A percentile compares a stretch with the other conserved stretches of the same genome.
These are phyloP conservation scores for Notospermus geniculatus DNA, from an alignment of 1,140 invertebrate species.

Conservation along the genomic window DNA sequence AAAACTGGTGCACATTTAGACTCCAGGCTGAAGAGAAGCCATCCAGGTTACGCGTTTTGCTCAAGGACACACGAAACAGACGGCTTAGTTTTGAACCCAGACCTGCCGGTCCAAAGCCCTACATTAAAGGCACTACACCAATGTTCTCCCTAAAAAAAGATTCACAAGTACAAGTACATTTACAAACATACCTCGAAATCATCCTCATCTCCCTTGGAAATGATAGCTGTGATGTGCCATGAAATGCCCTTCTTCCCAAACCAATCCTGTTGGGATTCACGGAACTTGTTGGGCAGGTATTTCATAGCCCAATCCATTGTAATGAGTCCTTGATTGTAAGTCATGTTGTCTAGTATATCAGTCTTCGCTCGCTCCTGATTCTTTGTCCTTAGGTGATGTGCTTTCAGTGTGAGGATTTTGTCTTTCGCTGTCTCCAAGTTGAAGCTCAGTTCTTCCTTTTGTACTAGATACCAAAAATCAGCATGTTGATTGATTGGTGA, in stretches of 20 bases:
- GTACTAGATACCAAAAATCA: no score
- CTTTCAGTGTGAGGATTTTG: neutral
- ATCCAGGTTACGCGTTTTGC: no score
- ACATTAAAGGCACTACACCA: no score
- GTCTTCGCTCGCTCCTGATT: conserved; percentile 3
- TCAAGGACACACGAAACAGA: no score
- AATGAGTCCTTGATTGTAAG: neutral
- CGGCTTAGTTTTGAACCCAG: no score
- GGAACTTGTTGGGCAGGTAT: neutral
- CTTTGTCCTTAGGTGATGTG: neutral
- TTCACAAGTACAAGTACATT: neutral
- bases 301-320: conserved; percentile 10
- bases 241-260: conserved; percentile 6
- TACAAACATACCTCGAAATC: conserved; percentile 1
- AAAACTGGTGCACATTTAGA: no score
- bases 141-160: no score
- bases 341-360: neutral
- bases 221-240: neutral
- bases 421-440: neutral
- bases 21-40: no score
- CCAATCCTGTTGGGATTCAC: neutral
- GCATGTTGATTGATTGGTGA: no score
- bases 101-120: no score
- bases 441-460: neutral
- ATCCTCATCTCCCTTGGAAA: neutral